Evolutionary conservation across 1,140 invertebrate genomes (phyloP), one percentile per base, ranked within the genome.

Genomic region (Portunus trituberculatus): DNA sequence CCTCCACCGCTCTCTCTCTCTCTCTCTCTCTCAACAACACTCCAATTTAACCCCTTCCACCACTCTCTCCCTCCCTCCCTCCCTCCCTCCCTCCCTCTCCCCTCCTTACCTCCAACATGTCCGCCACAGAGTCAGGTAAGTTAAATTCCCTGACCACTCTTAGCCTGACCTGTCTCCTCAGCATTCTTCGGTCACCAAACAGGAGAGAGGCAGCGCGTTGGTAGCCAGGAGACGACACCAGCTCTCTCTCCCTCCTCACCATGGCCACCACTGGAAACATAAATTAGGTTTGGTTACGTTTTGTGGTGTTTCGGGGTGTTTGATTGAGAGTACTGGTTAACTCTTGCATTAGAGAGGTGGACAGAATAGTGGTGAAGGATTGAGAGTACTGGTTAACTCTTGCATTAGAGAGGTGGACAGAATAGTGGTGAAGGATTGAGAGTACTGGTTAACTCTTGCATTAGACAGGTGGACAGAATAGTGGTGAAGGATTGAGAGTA

Each of bases 81-180:
- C 59, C 20, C 59, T 25, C 59, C 20, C 59, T 76, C 7, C 20
- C 20, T 52, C 48, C 14, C 48, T 59, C 52, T 59, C 14, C 76
- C 28, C 29, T 16, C 12, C 67, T 83, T 31, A 96, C 97, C 96
- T 99, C 98, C 46, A 99, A 97, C 84, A 99, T 97, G 97, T 99
- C 98, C 0, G 98, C 98, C 16, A 99, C 98, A 12, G 98, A 98
- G 97, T 99, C 99, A 0, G 99, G 99, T 76, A 99, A 97, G 96
- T 99, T 99, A 97, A 99, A 99, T 97, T 99, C 99, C 59, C 99
- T 97, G 0, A 99, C 99, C 0, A 99, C 99, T 8, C 99, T 97
- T 94, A 99, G 97, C 86, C 98, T 98, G 48, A 99, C 98, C 97
- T 98, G 98, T 96, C 98, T 98, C 86, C 98, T 97, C 96, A 99